Conservation (phyloP, 2,113 vertebrate genomes). For the Poicephalus gulielmi region DNA sequence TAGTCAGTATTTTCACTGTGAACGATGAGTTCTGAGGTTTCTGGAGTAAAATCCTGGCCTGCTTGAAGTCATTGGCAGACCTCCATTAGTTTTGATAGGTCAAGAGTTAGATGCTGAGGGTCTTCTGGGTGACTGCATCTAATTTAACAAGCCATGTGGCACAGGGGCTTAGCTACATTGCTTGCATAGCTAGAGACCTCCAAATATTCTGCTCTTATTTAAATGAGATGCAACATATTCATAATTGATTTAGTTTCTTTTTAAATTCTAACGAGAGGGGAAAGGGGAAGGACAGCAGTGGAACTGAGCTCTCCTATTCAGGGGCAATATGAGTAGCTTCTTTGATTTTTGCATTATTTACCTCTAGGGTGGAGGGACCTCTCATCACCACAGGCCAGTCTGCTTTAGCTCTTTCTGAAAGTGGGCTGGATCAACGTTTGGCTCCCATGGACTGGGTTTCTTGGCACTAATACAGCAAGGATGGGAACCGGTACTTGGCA, state of each 20-base stretch:
- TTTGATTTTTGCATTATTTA: neutral
- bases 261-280: neutral
- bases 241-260: neutral
- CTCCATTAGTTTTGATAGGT: neutral
- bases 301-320: neutral
- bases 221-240: neutral
- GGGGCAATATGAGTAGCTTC: neutral
- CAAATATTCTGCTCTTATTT: neutral
- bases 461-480: fast-evolving
- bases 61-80: neutral
- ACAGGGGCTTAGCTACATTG: neutral
- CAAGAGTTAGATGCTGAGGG: neutral
- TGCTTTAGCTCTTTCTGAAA: neutral
- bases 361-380: neutral
- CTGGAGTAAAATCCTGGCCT: neutral
- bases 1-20: neutral
- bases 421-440: neutral
- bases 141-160: neutral
- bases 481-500: neutral
- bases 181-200: neutral
- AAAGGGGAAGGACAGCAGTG: neutral
- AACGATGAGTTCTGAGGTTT: neutral
- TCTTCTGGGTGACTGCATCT: neutral
- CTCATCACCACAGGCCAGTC: neutral
- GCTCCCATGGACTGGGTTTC: neutral